phyloP scores from a whole-genome alignment of 1,140 invertebrate genomes.

The Metopolophium dirhodum region DNA sequence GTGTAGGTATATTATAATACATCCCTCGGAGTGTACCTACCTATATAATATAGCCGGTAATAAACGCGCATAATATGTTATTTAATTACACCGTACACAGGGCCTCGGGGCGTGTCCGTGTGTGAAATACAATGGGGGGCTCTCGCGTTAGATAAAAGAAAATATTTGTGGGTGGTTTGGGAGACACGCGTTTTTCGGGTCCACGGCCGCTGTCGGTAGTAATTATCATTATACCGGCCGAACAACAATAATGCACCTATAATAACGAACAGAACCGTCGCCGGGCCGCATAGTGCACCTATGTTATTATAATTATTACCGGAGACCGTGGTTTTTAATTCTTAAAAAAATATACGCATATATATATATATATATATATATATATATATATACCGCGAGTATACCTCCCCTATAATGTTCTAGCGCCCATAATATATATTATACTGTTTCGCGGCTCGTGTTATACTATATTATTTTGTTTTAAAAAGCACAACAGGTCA shows the following conservation, averaged over 20 bases:
- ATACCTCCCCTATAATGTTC: background rate
- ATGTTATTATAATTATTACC: background rate
- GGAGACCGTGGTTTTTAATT: background rate
- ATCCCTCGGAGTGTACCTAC: background rate
- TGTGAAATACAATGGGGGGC: background rate
- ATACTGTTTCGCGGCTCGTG: background rate
- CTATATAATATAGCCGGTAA: background rate
- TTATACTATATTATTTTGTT: background rate
- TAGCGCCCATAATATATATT: background rate
- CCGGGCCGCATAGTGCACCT: too few relatives aligned
- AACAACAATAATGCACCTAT: too few relatives aligned
- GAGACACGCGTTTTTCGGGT: background rate
- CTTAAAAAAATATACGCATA: background rate
- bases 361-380: background rate
- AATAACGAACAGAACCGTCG: too few relatives aligned
- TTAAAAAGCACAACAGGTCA: background rate
- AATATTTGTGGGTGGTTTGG: slow-evolving; percentile 30
- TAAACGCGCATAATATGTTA: background rate
- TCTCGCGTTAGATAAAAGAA: background rate
- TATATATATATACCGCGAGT: background rate
- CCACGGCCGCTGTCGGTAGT: background rate
- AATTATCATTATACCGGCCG: background rate
- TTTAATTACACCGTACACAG: slow-evolving; percentile 6
- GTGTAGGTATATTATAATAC: background rate
- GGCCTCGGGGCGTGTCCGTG: background rate